Evolutionary conservation across 2,113 vertebrate species (phyloP), one percentile per base, ranked within the genome.

Genomic region (Urocitellus parryii): DNA sequence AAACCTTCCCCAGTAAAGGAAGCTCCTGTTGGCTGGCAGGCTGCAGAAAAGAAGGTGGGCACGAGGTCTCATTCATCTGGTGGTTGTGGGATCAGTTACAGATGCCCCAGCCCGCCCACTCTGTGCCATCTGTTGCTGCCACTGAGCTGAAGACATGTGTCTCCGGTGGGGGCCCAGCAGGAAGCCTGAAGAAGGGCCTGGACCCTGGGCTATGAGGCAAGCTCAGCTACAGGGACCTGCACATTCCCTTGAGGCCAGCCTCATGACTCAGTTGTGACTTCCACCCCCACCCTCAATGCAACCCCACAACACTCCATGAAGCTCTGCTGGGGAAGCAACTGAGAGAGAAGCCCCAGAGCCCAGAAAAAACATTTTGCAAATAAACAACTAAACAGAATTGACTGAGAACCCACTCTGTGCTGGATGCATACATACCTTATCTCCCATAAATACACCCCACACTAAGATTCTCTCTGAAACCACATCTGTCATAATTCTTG

Each of bases 41-140:
- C 77, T 70, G 48, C 56, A 90, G 80, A 97, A 95, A 76, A 88
- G 96, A 97, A 97, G 97, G 92, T 82, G 80, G 92, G 96, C 97
- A 97, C 67, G 97, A 96, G 97, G 98, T 98, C 98, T 98, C 98
- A 94, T 98, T 98, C 98, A 98, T 98, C 98, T 96, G 78, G 97
- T 97, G 97, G 96, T 97, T 98, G 98, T 98, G 97, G 98, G 98
- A 98, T 99, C 98, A 98, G 97, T 98, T 96, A 93, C 98, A 98
- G 98, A 98, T 98, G 98, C 98, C 98, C 98, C 98, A 96, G 96
- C 96, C 98, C 98, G 98, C 99, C 98, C 98, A 98, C 98, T 98
- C 98, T 98, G 96, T 96, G 97, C 98, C 98, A 98, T 99, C 98
- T 99, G 98, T 97, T 97, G 83, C 96, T 98, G 97, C 98, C 97